Evolutionary conservation across 2,888 invertebrate species (phyloP).

Genomic region (Cephus nigrinus): DNA sequence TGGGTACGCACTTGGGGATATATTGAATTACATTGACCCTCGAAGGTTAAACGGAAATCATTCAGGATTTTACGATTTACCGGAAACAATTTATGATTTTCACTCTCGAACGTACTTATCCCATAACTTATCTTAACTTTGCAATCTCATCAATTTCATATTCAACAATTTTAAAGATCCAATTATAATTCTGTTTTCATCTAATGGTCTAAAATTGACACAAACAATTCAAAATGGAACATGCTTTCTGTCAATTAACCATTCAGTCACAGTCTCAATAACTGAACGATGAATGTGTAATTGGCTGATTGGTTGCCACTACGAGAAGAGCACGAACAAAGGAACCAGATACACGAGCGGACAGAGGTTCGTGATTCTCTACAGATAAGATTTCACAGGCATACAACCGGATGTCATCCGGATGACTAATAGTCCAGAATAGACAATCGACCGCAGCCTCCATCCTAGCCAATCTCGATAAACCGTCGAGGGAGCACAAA

Average conservation of each 20-base stretch:
- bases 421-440: background rate
- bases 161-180: background rate
- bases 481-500: conserved; percentile 5
- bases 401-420: conserved; percentile 1
- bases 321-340: background rate
- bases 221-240: too few species aligned
- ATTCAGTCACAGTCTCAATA: background rate
- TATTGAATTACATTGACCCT: background rate
- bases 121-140: too few species aligned
- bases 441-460: background rate
- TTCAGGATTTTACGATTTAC: background rate
- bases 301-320: background rate
- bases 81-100: background rate
- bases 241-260: too few species aligned
- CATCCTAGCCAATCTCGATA: conserved; percentile 2
- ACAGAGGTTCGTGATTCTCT: background rate
- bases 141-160: background rate
- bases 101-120: too few species aligned
- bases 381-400: background rate
- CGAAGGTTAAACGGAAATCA: background rate
- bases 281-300: background rate
- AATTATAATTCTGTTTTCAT: too few species aligned
- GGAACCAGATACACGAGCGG: background rate
- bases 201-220: too few species aligned
- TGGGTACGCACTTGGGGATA: background rate